A percentile compares a stretch with the other conserved stretches of the same genome.
phyloP scores from a whole-genome alignment of 2,113 vertebrate genomes.

The Prionailurus viverrinus region DNA sequence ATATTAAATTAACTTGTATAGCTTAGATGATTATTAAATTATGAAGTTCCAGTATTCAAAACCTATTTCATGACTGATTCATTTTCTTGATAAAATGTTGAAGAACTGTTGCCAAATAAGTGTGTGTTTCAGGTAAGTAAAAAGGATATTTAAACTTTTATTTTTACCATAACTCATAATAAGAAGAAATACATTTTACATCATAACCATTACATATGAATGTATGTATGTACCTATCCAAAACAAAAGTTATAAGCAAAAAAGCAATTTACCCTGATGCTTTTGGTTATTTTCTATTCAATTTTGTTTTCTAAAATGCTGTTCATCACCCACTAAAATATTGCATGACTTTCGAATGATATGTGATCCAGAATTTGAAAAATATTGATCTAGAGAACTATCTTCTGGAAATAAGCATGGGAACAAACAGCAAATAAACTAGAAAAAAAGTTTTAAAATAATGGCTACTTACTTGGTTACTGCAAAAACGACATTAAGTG shows the following conservation, averaged over 20 bases:
- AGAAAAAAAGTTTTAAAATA: background rate
- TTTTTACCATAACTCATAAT: background rate
- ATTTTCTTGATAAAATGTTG: slow-evolving; percentile 16
- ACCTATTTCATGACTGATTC: background rate
- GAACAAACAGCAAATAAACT: slow-evolving; percentile 24
- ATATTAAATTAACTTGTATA: background rate
- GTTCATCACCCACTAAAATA: background rate
- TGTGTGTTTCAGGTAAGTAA: background rate
- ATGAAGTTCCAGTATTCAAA: slow-evolving; percentile 14
- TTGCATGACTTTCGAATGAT: background rate
- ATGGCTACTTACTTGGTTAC: slow-evolving; percentile 88
- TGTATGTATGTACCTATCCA: background rate
- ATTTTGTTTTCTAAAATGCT: slow-evolving; percentile 8
- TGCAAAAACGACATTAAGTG: slow-evolving; percentile 82
- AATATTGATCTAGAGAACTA: slow-evolving; percentile 31
- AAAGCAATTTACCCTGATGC: background rate
- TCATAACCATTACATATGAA: background rate
- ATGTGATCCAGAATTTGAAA: slow-evolving; percentile 14
- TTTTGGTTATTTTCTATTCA: background rate
- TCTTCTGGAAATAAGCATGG: slow-evolving; percentile 41
- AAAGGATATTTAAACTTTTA: slow-evolving; percentile 5
- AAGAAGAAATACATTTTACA: slow-evolving; percentile 11
- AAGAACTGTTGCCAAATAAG: background rate
- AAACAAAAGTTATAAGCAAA: slow-evolving; percentile 7
- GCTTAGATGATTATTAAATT: slow-evolving; percentile 11